These are phyloP conservation scores for Staurois parvus DNA, from an alignment of 2,797 vertebrate genomes.

Conservation along the genomic window DNA sequence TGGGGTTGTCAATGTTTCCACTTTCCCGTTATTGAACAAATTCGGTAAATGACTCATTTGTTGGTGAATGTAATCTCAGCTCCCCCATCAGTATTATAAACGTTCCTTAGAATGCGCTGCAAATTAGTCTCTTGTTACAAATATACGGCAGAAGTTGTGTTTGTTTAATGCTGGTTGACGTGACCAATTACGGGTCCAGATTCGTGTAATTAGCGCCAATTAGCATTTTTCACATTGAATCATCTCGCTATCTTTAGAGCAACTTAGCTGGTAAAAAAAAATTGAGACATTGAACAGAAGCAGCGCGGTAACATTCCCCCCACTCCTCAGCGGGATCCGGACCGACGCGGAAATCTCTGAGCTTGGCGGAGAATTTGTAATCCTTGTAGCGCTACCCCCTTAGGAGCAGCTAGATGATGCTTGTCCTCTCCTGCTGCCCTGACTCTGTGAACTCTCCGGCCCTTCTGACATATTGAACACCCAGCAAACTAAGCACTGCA, in stretches of 20 bases:
- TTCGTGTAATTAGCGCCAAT: constrained; percentile 39
- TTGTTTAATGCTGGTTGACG: constrained; percentile 30
- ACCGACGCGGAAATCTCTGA: background rate
- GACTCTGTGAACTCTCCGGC: too few species aligned
- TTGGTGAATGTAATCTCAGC: constrained; percentile 1
- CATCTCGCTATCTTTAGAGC: constrained; percentile 18
- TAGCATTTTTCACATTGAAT: constrained; percentile 26
- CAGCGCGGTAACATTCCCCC: background rate
- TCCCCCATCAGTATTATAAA: background rate
- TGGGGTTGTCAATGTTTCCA: background rate
- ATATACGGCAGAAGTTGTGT: constrained; percentile 14
- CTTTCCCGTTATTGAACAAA: background rate
- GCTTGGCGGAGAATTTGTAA: background rate
- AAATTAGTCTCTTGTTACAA: constrained; percentile 13
- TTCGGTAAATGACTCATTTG: background rate
- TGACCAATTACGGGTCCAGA: constrained; percentile 20
- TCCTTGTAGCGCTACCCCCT: too few species aligned
- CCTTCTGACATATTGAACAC: too few species aligned
- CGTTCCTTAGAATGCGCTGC: background rate
- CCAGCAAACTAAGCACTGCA: too few species aligned
- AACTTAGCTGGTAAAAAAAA: constrained; percentile 12
- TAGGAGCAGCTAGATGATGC: too few species aligned
- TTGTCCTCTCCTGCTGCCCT: too few species aligned
- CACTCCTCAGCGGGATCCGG: background rate
- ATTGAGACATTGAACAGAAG: background rate